Conservation (phyloP, 2,113 vertebrate species). For the Eretmodus cyanostictus region DNA sequence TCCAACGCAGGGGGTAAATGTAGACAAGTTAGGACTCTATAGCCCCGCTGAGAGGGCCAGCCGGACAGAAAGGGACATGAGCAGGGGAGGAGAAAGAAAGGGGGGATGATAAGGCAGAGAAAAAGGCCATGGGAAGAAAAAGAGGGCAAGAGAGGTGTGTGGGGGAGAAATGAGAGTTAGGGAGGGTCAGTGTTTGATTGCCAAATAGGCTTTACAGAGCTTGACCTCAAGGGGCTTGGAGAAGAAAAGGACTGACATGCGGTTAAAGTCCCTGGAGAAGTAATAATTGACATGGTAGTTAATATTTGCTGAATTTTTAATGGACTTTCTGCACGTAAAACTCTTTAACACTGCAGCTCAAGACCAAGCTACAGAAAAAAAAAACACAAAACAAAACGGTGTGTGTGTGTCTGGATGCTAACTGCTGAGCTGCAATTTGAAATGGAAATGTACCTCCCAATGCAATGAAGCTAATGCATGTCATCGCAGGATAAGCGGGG, state of each 20-base stretch:
- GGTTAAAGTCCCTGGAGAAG: not conserved
- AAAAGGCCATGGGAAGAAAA: conserved; percentile 30
- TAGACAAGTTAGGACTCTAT: conserved; percentile 95
- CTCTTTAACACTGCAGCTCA: not conserved
- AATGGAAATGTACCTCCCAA: conserved; percentile 58
- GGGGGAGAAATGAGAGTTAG: conserved; percentile 10
- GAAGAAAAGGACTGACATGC: conserved; percentile 17
- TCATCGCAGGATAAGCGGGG: conserved; percentile 48
- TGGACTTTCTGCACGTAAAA: not conserved
- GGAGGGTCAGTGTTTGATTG: conserved; percentile 46
- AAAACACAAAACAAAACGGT: not conserved
- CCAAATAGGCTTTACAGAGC: conserved; percentile 39
- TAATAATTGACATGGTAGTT: conserved; percentile 31
- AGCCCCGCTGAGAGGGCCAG: conserved; percentile 77
- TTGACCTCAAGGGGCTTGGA: conserved; percentile 18
- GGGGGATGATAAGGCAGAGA: conserved; percentile 25
- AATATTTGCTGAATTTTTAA: conserved; percentile 6
- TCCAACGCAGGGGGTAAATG: conserved; percentile 92
- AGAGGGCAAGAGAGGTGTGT: conserved; percentile 30
- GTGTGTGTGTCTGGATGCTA: not conserved
- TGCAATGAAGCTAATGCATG: conserved; percentile 48
- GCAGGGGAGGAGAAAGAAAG: not conserved
- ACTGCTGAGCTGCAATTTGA: conserved; percentile 41
- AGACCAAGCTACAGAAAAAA: not conserved
- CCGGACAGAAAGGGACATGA: conserved; percentile 53